Evolutionary conservation across 1,140 invertebrate species (phyloP).

Genomic region (Adelges cooleyi): DNA sequence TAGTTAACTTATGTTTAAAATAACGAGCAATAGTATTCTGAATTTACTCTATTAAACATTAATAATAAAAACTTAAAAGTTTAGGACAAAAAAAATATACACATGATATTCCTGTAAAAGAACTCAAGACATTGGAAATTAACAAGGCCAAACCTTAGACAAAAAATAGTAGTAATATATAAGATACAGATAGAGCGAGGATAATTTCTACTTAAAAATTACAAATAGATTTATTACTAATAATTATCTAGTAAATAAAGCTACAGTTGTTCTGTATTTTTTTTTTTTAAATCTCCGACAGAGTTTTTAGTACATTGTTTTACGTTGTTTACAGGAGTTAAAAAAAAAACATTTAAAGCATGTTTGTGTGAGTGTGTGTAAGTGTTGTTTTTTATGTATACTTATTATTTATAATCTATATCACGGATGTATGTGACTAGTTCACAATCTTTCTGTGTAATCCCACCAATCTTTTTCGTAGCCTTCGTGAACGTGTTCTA

Average conservation of each 20-base stretch:
- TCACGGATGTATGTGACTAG: constrained; percentile 24
- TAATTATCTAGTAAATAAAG: constrained; percentile 21
- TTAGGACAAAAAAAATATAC: no score
- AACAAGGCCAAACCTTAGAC: no score
- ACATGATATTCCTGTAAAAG: no score
- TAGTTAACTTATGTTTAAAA: background rate
- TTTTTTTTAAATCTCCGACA: background rate
- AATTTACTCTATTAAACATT: background rate
- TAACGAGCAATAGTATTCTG: background rate
- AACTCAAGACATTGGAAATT: no score
- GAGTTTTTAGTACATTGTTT: constrained; percentile 2
- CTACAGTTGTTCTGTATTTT: constrained; percentile 20
- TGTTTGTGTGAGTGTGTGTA: background rate
- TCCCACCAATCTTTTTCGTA: constrained; percentile 99
- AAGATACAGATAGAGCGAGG: background rate
- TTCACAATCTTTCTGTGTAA: constrained; percentile 59
- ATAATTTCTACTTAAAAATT: background rate
- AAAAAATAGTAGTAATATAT: background rate
- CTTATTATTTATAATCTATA: constrained; percentile 11
- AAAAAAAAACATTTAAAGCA: background rate
- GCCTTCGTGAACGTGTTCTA: constrained; percentile 95
- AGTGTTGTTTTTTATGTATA: constrained; percentile 10
- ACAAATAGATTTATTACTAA: constrained; percentile 9
- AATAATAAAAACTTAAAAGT: no score
- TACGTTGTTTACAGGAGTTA: constrained; percentile 1